Evolutionary conservation across 2,113 vertebrate species (phyloP).

Genomic region (Myrmecobius fasciatus): DNA sequence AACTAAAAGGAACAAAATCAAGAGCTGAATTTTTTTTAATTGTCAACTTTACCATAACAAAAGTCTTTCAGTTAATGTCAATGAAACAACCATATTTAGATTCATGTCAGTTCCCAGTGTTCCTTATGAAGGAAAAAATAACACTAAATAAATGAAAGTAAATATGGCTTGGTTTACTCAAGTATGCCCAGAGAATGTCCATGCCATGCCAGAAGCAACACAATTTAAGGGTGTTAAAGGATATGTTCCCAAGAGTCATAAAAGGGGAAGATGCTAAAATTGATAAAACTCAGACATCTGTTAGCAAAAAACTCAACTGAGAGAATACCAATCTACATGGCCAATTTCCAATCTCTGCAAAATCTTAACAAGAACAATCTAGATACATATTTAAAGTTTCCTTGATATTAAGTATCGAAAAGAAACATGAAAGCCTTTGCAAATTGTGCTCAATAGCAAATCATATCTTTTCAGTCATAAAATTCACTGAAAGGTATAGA

Average conservation of each 20-base stretch:
- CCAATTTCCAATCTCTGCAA: background rate
- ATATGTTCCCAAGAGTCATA: background rate
- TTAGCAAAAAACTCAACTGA: background rate
- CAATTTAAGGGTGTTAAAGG: background rate
- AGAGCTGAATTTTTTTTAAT: background rate
- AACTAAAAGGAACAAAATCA: background rate
- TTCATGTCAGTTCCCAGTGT: background rate
- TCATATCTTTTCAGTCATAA: background rate
- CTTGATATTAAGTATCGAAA: background rate
- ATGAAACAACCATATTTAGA: background rate
- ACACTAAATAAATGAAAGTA: background rate
- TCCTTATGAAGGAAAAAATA: background rate
- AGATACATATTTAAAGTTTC: background rate
- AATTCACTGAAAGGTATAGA: background rate
- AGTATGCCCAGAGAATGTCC: background rate
- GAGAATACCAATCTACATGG: background rate
- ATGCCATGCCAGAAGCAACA: background rate
- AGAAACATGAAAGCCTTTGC: background rate
- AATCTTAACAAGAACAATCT: background rate
- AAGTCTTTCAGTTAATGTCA: background rate
- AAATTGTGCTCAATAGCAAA: background rate
- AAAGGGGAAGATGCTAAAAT: background rate
- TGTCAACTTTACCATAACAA: background rate
- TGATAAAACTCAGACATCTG: background rate
- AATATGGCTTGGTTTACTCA: background rate